These are phyloP conservation scores for Oscheius myriophilus DNA, from an alignment of 2,888 invertebrate genomes.

Conservation along the genomic window DNA sequence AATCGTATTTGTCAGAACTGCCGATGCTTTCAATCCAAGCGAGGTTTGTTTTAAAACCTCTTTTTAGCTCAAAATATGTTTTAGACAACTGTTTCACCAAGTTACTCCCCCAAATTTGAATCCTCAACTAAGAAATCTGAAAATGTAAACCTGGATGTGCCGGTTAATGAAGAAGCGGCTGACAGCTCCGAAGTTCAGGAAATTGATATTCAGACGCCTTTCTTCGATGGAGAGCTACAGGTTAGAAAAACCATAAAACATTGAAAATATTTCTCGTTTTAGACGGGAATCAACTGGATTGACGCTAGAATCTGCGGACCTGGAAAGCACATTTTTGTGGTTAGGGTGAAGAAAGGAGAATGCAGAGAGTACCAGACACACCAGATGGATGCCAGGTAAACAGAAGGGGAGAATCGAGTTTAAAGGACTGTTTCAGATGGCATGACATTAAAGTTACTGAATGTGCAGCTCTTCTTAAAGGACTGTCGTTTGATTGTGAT, in stretches of 20 bases:
- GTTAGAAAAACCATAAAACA: not conserved
- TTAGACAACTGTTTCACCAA: not conserved
- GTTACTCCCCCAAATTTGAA: not conserved
- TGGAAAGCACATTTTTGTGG: constrained; percentile 38
- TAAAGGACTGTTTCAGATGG: constrained; percentile 34
- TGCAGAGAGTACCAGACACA: constrained; percentile 55
- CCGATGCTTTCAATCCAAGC: constrained; percentile 8
- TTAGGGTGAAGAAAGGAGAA: constrained; percentile 50
- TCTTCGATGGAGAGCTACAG: constrained; percentile 40
- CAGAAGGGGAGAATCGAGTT: not conserved
- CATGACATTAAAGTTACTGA: constrained; percentile 51
- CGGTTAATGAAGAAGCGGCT: constrained; percentile 12
- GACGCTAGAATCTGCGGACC: constrained; percentile 43
- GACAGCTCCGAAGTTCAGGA: constrained; percentile 25
- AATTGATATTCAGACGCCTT: constrained; percentile 40
- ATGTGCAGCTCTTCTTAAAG: constrained; percentile 54
- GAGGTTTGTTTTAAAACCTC: not conserved
- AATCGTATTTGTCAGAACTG: constrained; percentile 58
- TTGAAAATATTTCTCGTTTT: constrained; percentile 5
- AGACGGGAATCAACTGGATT: constrained; percentile 56
- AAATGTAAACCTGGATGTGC: constrained; percentile 7
- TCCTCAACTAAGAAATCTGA: not conserved
- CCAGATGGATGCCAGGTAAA: constrained; percentile 28
- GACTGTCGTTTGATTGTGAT: constrained; percentile 61
- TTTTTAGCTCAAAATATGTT: too few species aligned